Percentiles rank a stretch among this genome's conserved stretches.
Evolutionary conservation across 2,797 vertebrate species (phyloP).

Genomic region (Emys orbicularis): DNA sequence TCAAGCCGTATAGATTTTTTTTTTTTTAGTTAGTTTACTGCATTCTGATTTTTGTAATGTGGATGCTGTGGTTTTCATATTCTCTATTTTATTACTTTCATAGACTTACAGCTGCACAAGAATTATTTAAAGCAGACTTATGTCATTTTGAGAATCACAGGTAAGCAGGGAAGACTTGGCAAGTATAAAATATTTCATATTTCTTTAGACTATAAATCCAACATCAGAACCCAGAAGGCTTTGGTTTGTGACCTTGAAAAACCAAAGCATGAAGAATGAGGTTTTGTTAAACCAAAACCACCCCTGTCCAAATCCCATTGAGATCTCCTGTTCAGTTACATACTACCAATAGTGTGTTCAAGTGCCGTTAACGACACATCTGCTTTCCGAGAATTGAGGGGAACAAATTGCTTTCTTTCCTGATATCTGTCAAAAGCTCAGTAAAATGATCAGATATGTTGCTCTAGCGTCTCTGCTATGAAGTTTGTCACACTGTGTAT

Average conservation of each 20-base stretch:
- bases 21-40: not conserved
- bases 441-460: not conserved
- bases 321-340: not conserved
- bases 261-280: not conserved
- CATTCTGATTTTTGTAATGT: not conserved
- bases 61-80: not conserved
- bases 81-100: not conserved
- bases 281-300: not conserved
- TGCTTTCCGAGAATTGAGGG: not conserved
- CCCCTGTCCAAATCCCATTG: rapidly evolving
- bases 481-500: not conserved
- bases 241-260: not conserved
- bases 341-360: not conserved
- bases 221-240: not conserved
- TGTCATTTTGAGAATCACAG: not conserved
- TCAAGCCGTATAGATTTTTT: not conserved
- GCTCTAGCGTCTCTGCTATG: not conserved
- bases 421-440: not conserved
- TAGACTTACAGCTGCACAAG: not conserved
- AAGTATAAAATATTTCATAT: not conserved
- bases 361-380: not conserved
- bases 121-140: not conserved
- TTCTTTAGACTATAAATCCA: not conserved
- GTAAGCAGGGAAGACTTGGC: not conserved
- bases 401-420: not conserved